These are phyloP conservation scores for Coleophora flavipennella DNA, from an alignment of 2,888 invertebrate species.

Conservation along the genomic window DNA sequence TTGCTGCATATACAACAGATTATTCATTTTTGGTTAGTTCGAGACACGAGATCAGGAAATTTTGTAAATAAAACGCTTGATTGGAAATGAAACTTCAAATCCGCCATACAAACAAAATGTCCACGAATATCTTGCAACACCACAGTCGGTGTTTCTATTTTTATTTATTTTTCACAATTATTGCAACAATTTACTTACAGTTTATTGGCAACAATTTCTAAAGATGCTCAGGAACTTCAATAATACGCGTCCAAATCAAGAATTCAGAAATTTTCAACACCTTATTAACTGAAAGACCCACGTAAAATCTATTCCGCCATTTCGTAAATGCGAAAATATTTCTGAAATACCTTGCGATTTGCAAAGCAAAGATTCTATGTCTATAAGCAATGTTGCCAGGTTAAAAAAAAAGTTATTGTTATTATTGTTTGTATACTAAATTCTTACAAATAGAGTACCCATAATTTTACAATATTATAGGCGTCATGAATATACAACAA, in stretches of 20 bases:
- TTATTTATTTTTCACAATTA: slow-evolving; percentile 43
- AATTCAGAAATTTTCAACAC: no score
- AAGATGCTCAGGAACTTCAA: background rate
- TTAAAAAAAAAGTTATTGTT: background rate
- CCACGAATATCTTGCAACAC: slow-evolving; percentile 55
- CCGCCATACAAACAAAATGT: slow-evolving; percentile 17
- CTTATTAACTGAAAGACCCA: no score
- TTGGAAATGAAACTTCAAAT: background rate
- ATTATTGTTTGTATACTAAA: no score
- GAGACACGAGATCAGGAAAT: no score
- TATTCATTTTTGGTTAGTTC: no score
- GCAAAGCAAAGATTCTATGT: no score
- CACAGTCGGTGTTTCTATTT: slow-evolving; percentile 56
- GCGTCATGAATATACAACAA: no score
- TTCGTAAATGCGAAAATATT: background rate
- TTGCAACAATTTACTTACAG: slow-evolving; percentile 63
- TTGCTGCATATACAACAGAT: no score
- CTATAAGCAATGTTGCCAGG: slow-evolving; percentile 16
- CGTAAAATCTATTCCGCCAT: slow-evolving; percentile 2
- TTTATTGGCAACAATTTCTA: slow-evolving; percentile 52
- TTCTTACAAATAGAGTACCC: no score
- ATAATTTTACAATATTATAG: no score
- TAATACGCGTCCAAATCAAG: background rate
- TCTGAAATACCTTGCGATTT: background rate
- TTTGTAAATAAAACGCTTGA: background rate